Evolutionary conservation across 1,140 invertebrate species (phyloP).

Genomic region (Telenomus remus): DNA sequence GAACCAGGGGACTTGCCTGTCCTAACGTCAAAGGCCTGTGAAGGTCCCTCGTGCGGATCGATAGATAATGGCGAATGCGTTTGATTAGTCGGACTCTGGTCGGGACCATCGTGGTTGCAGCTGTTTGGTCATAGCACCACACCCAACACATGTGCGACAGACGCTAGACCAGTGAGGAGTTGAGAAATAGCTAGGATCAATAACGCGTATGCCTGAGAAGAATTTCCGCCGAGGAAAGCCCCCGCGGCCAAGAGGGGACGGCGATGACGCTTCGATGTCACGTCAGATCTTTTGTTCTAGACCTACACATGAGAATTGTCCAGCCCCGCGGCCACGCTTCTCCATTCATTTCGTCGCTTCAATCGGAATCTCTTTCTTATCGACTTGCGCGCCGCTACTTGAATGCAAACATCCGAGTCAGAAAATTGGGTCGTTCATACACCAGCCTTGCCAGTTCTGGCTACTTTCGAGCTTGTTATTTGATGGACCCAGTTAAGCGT

Average conservation of each 20-base stretch:
- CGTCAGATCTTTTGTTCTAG: slow-evolving; percentile 32
- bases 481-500: no score
- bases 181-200: slow-evolving; percentile 71
- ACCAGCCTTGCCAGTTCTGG: not conserved
- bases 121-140: slow-evolving; percentile 53
- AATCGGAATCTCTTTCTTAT: slow-evolving; percentile 28
- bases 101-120: slow-evolving; percentile 35
- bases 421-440: slow-evolving; percentile 39
- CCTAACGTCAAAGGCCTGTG: slow-evolving; percentile 28
- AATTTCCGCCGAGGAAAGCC: slow-evolving; percentile 59
- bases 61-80: slow-evolving; percentile 41
- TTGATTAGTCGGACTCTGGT: slow-evolving; percentile 30
- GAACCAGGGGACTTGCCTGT: slow-evolving; percentile 19
- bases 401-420: slow-evolving; percentile 19
- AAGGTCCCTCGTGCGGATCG: slow-evolving; percentile 34
- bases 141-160: slow-evolving; percentile 63
- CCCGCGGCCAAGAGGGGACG: slow-evolving; percentile 7
- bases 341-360: slow-evolving; percentile 11
- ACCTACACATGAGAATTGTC: not conserved
- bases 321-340: slow-evolving; percentile 3
- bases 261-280: slow-evolving; percentile 39
- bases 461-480: no score
- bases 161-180: slow-evolving; percentile 65
- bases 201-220: slow-evolving; percentile 62
- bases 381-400: slow-evolving; percentile 13